phyloP scores from a whole-genome alignment of 2,113 vertebrate genomes.

The Bolborhynchus lineola region DNA sequence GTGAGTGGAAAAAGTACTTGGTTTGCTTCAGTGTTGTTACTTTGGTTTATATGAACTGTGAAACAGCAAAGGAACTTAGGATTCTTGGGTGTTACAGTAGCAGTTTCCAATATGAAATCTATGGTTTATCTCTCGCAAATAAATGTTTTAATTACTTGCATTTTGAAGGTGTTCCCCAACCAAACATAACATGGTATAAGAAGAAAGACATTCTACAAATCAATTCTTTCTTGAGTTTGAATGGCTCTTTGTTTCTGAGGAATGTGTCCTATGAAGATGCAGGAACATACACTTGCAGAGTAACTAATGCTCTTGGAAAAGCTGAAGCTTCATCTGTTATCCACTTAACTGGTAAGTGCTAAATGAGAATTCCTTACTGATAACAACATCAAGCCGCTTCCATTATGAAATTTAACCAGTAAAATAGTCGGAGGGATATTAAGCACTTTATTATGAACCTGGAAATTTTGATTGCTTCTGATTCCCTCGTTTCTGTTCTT shows the following conservation, averaged over 20 bases:
- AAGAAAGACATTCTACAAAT: conserved; percentile 55
- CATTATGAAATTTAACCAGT: not conserved
- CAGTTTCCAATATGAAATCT: not conserved
- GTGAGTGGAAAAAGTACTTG: not conserved
- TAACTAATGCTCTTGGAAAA: conserved; percentile 80
- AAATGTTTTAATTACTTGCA: not conserved
- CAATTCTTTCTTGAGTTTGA: conserved; percentile 59
- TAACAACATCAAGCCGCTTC: not conserved
- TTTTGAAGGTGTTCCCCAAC: conserved; percentile 81
- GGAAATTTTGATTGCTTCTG: not conserved
- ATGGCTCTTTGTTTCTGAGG: conserved; percentile 81
- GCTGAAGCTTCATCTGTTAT: conserved; percentile 72
- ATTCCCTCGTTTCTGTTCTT: not conserved
- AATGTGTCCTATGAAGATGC: conserved; percentile 75
- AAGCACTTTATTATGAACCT: not conserved
- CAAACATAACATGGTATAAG: conserved; percentile 80
- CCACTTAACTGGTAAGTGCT: conserved; percentile 74
- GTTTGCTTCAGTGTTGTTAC: not conserved
- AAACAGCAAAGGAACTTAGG: not conserved
- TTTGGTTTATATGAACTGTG: not conserved
- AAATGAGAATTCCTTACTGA: not conserved
- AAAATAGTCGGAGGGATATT: not conserved
- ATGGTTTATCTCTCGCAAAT: not conserved
- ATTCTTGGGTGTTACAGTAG: fast-evolving
- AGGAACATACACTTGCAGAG: conserved; percentile 82